Evolutionary conservation across 2,888 invertebrate species (phyloP), one percentile per base, ranked within the genome.

Genomic region (Apodemia zela): DNA sequence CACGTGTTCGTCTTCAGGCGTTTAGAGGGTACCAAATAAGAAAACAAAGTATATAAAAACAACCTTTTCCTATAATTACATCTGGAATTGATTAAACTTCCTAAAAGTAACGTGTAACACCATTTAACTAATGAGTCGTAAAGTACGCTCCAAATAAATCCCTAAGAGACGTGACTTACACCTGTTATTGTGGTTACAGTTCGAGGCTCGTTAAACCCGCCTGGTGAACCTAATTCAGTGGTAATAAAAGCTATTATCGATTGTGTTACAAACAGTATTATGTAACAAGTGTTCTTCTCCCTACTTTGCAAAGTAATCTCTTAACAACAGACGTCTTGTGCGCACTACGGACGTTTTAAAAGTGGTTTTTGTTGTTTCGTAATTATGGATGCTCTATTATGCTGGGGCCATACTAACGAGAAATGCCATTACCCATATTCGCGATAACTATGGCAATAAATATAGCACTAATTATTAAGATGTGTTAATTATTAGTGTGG

Each of bases 301-400:
- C 67, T 76, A 78, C 67, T 73, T 72, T 49, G 75, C 71, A 73
- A 84, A 84, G 80, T 84, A 86, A 87, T 86, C 83, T 80, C 71
- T 81, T 85, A 85, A 85, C 84, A 83, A 82, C 73, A 72, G 66
- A 76, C 78, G 76, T 70, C 69, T 70, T 70, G 3, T 57, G 25
- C 54, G n/a, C 25, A 57, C 54, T 57, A 29, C 54, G 29, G 54
- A 45, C 6, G 8, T 45, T 45, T 7, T 45, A 4, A 45, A 17
- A 45, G 45, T 17, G n/a, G 17, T n/a, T 45, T 45, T 45, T 3
- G n/a, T 45, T 45, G 2, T 45, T 7, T 45, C 5, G 42, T 42
- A 5, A 42, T 15, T 42, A 42, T 42, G 13, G 13, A 13, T 42
- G 0, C 15, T 15, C 4, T 42, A 4, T 42, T 42, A 42, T 7